Conservation (phyloP, 2,113 vertebrate genomes). For the Dromas ardeola region DNA sequence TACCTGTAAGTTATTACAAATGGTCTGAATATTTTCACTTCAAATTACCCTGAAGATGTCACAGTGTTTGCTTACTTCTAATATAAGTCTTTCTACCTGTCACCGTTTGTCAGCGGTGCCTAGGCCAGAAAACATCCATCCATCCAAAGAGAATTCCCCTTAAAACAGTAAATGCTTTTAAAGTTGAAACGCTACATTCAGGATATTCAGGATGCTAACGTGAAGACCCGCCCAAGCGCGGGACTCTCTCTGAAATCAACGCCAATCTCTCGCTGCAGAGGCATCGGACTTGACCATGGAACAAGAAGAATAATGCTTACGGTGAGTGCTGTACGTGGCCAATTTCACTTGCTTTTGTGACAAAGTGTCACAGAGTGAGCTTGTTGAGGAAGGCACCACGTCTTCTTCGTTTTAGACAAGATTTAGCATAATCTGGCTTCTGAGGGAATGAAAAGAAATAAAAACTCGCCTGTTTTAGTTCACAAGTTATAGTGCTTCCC, state of each 20-base stretch:
- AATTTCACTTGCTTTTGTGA: accelerated
- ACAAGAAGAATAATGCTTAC: background rate
- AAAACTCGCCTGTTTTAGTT: background rate
- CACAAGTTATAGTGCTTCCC: background rate
- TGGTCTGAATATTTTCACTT: background rate
- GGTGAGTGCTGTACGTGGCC: no score
- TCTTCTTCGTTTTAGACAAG: background rate
- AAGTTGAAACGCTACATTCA: background rate
- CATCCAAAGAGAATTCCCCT: background rate
- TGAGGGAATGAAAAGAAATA: background rate
- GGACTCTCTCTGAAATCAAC: background rate
- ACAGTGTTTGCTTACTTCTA: background rate
- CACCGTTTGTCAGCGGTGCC: background rate
- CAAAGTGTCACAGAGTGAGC: background rate
- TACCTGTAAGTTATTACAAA: background rate
- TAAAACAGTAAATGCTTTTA: background rate
- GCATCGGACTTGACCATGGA: no score
- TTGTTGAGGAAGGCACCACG: background rate
- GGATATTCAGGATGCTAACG: background rate
- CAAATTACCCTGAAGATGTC: background rate
- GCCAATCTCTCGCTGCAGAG: background rate
- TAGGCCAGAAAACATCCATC: background rate
- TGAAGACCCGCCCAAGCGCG: background rate
- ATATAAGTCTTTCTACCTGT: background rate
- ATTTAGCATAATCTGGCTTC: background rate